Evolutionary conservation across 2,113 vertebrate genomes (phyloP).

Genomic region (Hyperopisus bebe): DNA sequence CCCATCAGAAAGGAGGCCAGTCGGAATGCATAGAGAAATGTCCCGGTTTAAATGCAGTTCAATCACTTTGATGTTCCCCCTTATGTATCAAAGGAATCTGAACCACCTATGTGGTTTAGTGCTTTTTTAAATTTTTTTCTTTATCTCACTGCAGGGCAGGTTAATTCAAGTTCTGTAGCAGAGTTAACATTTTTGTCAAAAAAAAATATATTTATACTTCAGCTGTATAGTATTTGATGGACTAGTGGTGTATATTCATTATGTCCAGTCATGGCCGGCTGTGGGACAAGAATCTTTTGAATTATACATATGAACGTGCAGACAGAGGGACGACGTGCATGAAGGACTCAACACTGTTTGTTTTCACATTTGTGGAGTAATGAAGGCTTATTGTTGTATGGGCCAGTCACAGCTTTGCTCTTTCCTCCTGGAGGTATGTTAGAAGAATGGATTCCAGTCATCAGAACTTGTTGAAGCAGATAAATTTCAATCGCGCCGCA

Average conservation of each 20-base stretch:
- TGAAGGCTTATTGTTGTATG: not conserved
- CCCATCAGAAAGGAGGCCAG: not conserved
- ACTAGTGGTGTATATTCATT: not conserved
- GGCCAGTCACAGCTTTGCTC: not conserved
- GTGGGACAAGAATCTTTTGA: constrained; percentile 14
- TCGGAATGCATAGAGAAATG: not conserved
- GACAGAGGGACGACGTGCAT: not conserved
- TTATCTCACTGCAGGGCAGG: not conserved
- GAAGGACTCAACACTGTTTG: not conserved
- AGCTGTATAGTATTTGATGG: not conserved
- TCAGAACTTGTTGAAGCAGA: constrained; percentile 2
- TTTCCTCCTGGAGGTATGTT: not conserved
- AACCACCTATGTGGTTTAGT: not conserved
- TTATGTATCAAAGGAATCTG: not conserved
- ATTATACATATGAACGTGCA: not conserved
- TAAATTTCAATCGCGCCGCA: not conserved
- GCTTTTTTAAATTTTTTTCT: not conserved
- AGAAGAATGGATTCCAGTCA: not conserved
- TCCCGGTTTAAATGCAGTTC: not conserved
- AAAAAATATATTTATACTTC: not conserved
- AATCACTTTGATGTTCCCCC: not conserved
- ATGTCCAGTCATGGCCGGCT: constrained; percentile 9
- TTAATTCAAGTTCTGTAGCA: not conserved
- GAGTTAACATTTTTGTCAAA: not conserved
- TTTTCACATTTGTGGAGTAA: not conserved